Percentiles rank a stretch among this genome's conserved stretches.
Evolutionary conservation across 2,113 vertebrate genomes (phyloP).

Genomic region (Pseudonaja textilis): DNA sequence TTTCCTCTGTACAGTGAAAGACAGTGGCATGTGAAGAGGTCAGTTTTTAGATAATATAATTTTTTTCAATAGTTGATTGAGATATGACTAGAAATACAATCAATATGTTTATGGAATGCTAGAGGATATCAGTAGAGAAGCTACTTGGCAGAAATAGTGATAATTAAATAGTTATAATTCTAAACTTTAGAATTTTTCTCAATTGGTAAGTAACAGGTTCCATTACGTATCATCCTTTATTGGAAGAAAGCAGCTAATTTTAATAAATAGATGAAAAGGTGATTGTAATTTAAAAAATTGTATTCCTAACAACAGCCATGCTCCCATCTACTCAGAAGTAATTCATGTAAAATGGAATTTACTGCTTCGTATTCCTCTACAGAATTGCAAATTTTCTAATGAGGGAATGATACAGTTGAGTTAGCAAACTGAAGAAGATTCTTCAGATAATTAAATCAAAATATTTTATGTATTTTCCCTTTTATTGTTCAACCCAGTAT

Average conservation of each 20-base stretch:
- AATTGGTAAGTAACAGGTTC: neutral
- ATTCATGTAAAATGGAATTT: neutral
- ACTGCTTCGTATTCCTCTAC: neutral
- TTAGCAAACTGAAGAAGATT: neutral
- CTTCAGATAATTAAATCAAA: neutral
- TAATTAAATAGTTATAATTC: neutral
- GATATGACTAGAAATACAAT: neutral
- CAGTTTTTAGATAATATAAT: neutral
- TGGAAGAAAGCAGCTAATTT: neutral
- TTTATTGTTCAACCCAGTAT: constrained; percentile 16
- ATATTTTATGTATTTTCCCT: neutral
- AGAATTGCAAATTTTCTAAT: neutral
- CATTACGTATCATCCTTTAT: neutral
- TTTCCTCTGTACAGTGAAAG: neutral
- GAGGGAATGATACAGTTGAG: neutral
- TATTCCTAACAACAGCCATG: neutral
- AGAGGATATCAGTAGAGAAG: neutral
- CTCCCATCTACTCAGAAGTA: neutral
- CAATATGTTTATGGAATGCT: neutral
- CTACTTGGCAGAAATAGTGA: neutral
- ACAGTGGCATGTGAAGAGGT: neutral
- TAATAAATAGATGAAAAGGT: neutral
- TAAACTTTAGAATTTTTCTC: neutral
- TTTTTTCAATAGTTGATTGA: rapidly evolving
- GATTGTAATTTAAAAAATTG: rapidly evolving